Evolutionary conservation across 2,113 vertebrate species (phyloP), one percentile per base, ranked within the genome.

Genomic region (Rhea americana): DNA sequence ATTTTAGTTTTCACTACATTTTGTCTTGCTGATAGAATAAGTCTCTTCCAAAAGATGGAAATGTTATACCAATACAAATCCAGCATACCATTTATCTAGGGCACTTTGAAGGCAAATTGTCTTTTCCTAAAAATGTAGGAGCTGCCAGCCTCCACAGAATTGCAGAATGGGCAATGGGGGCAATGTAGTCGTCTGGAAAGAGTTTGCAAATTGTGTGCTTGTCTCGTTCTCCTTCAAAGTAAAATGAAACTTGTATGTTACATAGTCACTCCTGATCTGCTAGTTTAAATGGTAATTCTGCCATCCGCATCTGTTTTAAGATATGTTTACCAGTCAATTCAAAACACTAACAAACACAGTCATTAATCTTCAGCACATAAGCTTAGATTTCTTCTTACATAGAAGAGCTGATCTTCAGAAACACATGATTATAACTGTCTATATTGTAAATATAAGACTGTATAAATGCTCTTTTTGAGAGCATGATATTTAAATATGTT

Each of bases 401-500:
- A 91, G 95, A 97, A 97, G 93, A 97, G 93, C 89, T 97, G 83
- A 91, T 96, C 95, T 28, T 89, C 76, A 94, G 73, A 96, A 85
- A 82, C 90, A 50, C 50, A 93, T 79, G 87, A 85, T 91, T 95
- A 93, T 32, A 87, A 58, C 96, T 97, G 93, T 96, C 94, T 96
- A 91, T 96, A 93, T 67, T 97, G 86, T 98, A 97, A 97, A 96
- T 96, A 97, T 11, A 81, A 91, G 72, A 95, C 89, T 95, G 97
- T 96, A 97, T 94, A 96, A 96, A 88, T 93, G 95, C 96, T 97
- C 97, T 96, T 97, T 97, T 96, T 96, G 94, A 95, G 97, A 96
- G 97, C 93, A 96, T 90, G 82, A 50, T 96, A 95, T 97, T 96
- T 96, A 96, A 97, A 93, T 94, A 91, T 76, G 95, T 87, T 97